Conservation (phyloP, 2,888 invertebrate genomes). For the Coecobrya sp. region DNA sequence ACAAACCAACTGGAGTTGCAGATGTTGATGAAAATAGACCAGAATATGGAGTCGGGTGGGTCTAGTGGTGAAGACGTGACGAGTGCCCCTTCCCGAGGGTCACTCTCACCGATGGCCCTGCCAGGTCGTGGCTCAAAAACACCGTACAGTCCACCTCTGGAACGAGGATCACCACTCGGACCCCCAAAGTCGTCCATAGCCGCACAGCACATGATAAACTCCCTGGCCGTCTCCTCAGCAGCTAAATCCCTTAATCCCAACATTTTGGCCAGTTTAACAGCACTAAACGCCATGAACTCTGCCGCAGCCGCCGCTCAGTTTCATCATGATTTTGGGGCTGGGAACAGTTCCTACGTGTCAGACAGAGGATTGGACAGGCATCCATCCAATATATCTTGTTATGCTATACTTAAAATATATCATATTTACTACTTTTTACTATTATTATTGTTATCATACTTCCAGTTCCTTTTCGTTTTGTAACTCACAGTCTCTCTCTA, state of each 20-base stretch:
- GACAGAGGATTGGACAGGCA: slow-evolving; percentile 90
- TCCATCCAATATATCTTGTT: slow-evolving; percentile 89
- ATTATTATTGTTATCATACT: slow-evolving; percentile 41
- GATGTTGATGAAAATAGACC: slow-evolving; percentile 87
- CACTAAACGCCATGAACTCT: slow-evolving; percentile 86
- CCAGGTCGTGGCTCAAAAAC: slow-evolving; percentile 83
- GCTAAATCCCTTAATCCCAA: slow-evolving; percentile 86
- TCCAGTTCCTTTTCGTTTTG: slow-evolving; percentile 39
- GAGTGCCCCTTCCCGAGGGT: slow-evolving; percentile 86
- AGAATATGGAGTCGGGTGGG: slow-evolving; percentile 86
- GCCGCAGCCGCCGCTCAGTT: slow-evolving; percentile 86
- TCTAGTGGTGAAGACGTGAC: slow-evolving; percentile 86
- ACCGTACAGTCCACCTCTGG: slow-evolving; percentile 85
- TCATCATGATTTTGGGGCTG: slow-evolving; percentile 86
- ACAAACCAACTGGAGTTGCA: slow-evolving; percentile 61
- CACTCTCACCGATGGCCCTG: slow-evolving; percentile 86
- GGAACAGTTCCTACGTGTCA: slow-evolving; percentile 88
- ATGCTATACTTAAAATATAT: slow-evolving; percentile 17
- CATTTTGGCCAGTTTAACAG: slow-evolving; percentile 86
- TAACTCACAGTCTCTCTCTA: slow-evolving; percentile 21
- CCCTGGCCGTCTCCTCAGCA: slow-evolving; percentile 89
- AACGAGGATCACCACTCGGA: slow-evolving; percentile 89
- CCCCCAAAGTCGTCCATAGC: slow-evolving; percentile 95
- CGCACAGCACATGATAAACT: slow-evolving; percentile 93
- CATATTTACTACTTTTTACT: slow-evolving; percentile 33